These are phyloP conservation scores for Ambastaia sidthimunki DNA, from an alignment of 2,797 vertebrate species.

Conservation along the genomic window DNA sequence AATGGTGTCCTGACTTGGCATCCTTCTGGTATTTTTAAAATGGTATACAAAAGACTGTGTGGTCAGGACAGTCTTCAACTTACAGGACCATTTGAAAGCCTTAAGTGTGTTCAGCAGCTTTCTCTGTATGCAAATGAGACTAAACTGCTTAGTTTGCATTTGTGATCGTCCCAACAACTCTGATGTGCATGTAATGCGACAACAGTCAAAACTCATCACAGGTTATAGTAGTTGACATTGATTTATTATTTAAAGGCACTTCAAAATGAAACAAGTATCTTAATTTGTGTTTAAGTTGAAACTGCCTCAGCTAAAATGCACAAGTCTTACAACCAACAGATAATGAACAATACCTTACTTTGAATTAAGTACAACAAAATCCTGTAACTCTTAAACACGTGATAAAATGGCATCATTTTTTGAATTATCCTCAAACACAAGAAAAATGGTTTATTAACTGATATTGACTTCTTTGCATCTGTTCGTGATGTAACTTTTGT, in stretches of 20 bases:
- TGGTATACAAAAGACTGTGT: no score
- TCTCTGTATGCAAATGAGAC: not conserved
- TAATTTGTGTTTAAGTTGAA: no score
- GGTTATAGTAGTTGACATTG: not conserved
- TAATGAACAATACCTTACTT: no score
- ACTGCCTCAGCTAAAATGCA: no score
- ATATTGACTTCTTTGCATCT: not conserved
- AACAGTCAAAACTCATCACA: not conserved
- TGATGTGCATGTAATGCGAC: no score
- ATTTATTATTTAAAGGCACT: conserved; percentile 22
- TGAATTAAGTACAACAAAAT: not conserved
- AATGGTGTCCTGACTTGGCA: not conserved
- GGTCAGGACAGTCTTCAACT: not conserved
- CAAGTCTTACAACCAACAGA: no score
- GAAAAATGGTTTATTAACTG: not conserved
- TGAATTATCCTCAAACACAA: not conserved
- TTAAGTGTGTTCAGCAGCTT: not conserved
- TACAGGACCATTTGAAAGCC: not conserved
- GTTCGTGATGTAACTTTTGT: not conserved
- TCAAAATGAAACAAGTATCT: conserved; percentile 26
- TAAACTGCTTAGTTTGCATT: no score
- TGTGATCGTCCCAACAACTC: no score
- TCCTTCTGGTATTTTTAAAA: no score
- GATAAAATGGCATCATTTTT: not conserved
- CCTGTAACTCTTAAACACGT: not conserved